phyloP scores from a whole-genome alignment of 2,113 vertebrate genomes.

The Ursus arctos region DNA sequence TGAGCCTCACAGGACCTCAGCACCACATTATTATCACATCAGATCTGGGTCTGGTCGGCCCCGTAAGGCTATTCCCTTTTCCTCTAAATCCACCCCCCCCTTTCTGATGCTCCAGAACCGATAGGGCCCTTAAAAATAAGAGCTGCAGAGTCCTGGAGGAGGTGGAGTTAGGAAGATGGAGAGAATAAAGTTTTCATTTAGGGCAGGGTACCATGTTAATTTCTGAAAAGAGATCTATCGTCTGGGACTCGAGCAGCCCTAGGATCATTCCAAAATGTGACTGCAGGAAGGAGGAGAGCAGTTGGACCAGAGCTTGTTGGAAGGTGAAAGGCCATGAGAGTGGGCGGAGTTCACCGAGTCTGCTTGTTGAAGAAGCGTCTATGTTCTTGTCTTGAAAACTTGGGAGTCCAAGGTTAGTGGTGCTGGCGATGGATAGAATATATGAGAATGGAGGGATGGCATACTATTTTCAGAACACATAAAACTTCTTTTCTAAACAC shows the following conservation, averaged over 20 bases:
- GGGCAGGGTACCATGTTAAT: neutral
- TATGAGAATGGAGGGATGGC: neutral
- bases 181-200: neutral
- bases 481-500: neutral
- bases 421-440: neutral
- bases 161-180: neutral
- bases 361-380: neutral
- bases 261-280: neutral
- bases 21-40: neutral
- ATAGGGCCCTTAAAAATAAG: neutral
- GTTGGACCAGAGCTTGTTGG: neutral
- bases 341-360: neutral
- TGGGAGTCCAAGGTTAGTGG: neutral
- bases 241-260: neutral
- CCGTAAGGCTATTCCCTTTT: neutral
- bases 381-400: neutral
- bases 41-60: neutral
- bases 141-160: neutral
- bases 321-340: neutral
- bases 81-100: neutral
- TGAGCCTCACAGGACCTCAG: neutral
- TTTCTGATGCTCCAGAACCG: neutral
- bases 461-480: neutral
- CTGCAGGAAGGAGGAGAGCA: neutral
- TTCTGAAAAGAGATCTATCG: neutral